Percentiles rank a stretch among this genome's conserved stretches.
phyloP scores from a whole-genome alignment of 1,140 invertebrate genomes.

The Trachymyrmex septentrionalis region DNA sequence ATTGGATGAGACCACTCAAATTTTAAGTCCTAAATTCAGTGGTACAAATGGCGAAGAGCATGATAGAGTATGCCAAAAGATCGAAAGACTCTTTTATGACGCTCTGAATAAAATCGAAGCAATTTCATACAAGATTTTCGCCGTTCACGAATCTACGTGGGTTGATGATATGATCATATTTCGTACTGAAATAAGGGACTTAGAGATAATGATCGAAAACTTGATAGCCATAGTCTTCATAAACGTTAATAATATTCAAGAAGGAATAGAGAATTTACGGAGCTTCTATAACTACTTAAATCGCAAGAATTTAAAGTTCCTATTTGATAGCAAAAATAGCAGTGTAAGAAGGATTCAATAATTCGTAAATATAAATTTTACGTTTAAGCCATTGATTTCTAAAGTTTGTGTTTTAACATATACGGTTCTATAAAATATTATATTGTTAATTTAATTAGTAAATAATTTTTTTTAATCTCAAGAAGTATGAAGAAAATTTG shows the following conservation, averaged over 20 bases:
- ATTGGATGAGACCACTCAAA: conserved; percentile 89
- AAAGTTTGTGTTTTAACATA: too few relatives aligned
- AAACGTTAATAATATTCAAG: conserved; percentile 90
- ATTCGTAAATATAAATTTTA: not conserved
- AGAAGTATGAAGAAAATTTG: not conserved
- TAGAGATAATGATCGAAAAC: conserved; percentile 91
- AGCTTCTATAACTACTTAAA: conserved; percentile 90
- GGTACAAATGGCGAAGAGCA: conserved; percentile 91
- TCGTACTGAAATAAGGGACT: conserved; percentile 88
- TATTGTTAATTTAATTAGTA: not conserved
- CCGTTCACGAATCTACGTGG: conserved; percentile 91
- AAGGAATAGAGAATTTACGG: conserved; percentile 89
- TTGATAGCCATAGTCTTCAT: conserved; percentile 90
- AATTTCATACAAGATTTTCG: conserved; percentile 89
- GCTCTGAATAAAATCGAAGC: conserved; percentile 88
- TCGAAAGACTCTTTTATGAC: conserved; percentile 92
- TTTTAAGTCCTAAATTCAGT: conserved; percentile 88
- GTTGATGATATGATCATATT: conserved; percentile 92
- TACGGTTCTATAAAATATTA: too few relatives aligned
- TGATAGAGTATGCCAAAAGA: conserved; percentile 90
- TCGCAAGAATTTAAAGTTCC: conserved; percentile 88
- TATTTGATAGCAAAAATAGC: conserved; percentile 88
- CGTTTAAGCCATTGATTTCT: too few relatives aligned
- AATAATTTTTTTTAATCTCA: not conserved
- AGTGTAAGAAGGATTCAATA: conserved; percentile 33